These are phyloP conservation scores for Leucophora obtusa DNA, from an alignment of 2,888 invertebrate genomes.

Conservation along the genomic window DNA sequence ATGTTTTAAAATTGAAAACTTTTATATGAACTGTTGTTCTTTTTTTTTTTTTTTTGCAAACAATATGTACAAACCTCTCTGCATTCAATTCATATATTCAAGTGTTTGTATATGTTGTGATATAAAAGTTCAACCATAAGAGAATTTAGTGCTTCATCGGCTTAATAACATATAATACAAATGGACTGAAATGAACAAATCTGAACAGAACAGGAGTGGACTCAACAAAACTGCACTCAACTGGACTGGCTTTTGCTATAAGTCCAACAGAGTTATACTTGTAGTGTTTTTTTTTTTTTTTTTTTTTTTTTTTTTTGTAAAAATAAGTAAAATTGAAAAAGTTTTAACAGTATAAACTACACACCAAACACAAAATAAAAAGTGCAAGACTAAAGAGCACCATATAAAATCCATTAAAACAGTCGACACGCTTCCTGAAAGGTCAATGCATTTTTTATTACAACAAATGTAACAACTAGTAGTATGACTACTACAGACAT, in stretches of 20 bases:
- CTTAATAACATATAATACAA: conserved; percentile 57
- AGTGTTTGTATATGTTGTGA: conserved; percentile 5
- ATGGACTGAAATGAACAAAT: conserved; percentile 45
- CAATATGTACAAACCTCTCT: neutral
- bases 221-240: conserved; percentile 25
- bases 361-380: conserved; percentile 13
- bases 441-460: conserved; percentile 65
- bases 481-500: neutral
- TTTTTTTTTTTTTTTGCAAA: neutral
- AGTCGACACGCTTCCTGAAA: conserved; percentile 63
- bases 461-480: conserved; percentile 54
- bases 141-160: conserved; percentile 61
- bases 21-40: conserved; percentile 50
- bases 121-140: conserved; percentile 46
- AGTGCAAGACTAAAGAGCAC: conserved; percentile 36
- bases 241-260: conserved; percentile 47
- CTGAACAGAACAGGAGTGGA: conserved; percentile 38
- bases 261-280: conserved; percentile 40
- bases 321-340: conserved; percentile 58
- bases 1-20: conserved; percentile 52
- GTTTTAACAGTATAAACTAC: conserved; percentile 42
- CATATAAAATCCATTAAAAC: conserved; percentile 62
- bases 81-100: conserved; percentile 11
- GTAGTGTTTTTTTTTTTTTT: conserved; percentile 10
- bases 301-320: conserved; percentile 52